phyloP scores from a whole-genome alignment of 1,140 invertebrate species.

The Leptopilina clavipes region DNA sequence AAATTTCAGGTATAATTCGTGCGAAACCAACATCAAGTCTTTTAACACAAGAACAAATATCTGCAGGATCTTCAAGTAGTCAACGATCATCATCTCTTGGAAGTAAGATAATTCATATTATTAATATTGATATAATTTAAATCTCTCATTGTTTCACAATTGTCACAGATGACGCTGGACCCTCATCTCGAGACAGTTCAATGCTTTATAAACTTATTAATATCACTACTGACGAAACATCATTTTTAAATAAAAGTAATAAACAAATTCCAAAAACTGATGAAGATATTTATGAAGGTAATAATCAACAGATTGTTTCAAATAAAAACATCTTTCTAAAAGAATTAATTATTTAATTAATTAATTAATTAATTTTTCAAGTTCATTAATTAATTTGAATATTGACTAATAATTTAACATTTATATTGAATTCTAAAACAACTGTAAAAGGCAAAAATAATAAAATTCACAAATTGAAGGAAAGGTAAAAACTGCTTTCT shows the following conservation, averaged over 20 bases:
- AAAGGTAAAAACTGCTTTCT: background rate
- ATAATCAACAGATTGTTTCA: background rate
- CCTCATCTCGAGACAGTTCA: background rate
- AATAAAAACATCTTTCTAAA: too few species aligned
- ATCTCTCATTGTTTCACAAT: background rate
- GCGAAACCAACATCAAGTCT: background rate
- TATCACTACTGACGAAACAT: background rate
- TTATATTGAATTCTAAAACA: too few species aligned
- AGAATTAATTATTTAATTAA: too few species aligned
- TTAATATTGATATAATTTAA: slow-evolving; percentile 63
- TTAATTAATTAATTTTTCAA: too few species aligned
- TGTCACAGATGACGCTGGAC: background rate
- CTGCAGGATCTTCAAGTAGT: background rate
- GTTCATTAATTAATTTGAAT: too few species aligned
- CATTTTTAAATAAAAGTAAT: background rate
- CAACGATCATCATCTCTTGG: background rate
- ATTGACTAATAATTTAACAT: too few species aligned
- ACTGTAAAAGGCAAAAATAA: too few species aligned
- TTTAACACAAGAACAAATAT: background rate
- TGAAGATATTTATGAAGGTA: background rate
- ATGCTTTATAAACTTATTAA: slow-evolving; percentile 1
- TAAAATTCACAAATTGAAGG: background rate
- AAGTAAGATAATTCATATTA: background rate
- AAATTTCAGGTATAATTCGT: slow-evolving; percentile 17
- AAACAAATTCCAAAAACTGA: background rate